Evolutionary conservation across 2,888 invertebrate species (phyloP).

Genomic region (Vandiemenella viatica): DNA sequence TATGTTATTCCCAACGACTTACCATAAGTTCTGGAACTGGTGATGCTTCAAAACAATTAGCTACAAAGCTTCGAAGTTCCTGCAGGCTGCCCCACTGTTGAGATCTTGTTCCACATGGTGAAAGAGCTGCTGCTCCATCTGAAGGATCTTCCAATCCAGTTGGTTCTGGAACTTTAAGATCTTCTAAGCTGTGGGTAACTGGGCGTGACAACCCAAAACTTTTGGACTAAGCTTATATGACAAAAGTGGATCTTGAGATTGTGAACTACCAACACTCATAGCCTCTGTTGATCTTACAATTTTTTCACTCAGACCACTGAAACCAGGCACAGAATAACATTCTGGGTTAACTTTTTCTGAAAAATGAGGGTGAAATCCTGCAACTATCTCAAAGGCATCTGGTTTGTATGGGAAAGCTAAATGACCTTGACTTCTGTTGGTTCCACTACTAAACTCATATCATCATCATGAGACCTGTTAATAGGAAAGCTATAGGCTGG

Average conservation of each 20-base stretch:
- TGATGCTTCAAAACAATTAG: conserved; percentile 21
- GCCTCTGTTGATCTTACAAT: conserved; percentile 9
- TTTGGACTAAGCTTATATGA: conserved; percentile 47
- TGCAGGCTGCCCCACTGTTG: conserved; percentile 51
- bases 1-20: no score
- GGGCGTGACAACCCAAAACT: conserved; percentile 39
- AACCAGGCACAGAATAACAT: neutral
- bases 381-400: neutral
- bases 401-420: conserved; percentile 2
- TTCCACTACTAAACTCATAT: conserved; percentile 21
- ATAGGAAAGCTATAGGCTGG: conserved; percentile 28
- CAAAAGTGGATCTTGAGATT: conserved; percentile 22
- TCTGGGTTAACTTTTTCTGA: conserved; percentile 20
- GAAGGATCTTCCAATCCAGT: neutral
- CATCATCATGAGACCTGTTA: conserved; percentile 16
- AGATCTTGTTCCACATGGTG: no score
- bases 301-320: conserved; percentile 2
- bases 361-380: conserved; percentile 7
- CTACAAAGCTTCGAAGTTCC: conserved; percentile 36
- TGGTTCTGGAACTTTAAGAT: conserved; percentile 25
- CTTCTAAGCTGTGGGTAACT: conserved; percentile 27
- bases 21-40: conserved; percentile 10
- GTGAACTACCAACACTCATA: conserved; percentile 11
- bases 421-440: conserved; percentile 17
- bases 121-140: conserved; percentile 3